phyloP scores from a whole-genome alignment of 92 coral and sea anemone genomes.

The Porites cylindrica region DNA sequence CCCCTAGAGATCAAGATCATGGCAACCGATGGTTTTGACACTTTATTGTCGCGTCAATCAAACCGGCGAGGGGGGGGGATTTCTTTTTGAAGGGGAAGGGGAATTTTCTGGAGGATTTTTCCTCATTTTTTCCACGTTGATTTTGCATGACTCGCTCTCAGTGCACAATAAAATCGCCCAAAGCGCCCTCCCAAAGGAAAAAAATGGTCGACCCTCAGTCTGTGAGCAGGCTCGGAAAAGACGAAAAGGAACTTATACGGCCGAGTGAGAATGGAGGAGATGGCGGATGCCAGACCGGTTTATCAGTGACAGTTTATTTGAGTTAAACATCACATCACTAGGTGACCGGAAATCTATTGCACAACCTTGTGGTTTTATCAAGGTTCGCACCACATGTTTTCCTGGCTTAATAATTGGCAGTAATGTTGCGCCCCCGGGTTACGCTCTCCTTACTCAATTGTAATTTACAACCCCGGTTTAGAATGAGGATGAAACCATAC shows the following conservation, averaged over 20 bases:
- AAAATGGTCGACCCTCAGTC: slow-evolving; percentile 13
- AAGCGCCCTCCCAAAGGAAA: slow-evolving; percentile 17
- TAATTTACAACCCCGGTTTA: slow-evolving; percentile 2
- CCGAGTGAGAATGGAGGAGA: slow-evolving; percentile 18
- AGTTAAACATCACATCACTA: slow-evolving; percentile 12
- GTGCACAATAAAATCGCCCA: slow-evolving; percentile 11
- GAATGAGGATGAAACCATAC: slow-evolving; percentile 19
- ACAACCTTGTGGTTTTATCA: slow-evolving; percentile 16
- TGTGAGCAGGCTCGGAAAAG: slow-evolving; percentile 21
- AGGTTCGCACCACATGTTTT: slow-evolving; percentile 17
- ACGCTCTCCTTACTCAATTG: slow-evolving; percentile 15
- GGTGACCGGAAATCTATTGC: slow-evolving; percentile 15
- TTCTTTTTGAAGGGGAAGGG: slow-evolving; percentile 8
- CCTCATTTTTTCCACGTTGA: slow-evolving; percentile 16
- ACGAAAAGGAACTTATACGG: slow-evolving; percentile 5
- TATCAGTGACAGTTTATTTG: slow-evolving; percentile 12
- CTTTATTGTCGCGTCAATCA: slow-evolving; percentile 9
- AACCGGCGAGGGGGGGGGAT: slow-evolving; percentile 14
- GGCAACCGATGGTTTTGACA: slow-evolving; percentile 20
- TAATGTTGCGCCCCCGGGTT: slow-evolving; percentile 19
- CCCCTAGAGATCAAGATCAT: slow-evolving; percentile 19
- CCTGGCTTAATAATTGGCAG: slow-evolving; percentile 19
- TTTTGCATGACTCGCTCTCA: slow-evolving; percentile 14
- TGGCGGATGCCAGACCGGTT: slow-evolving; percentile 10
- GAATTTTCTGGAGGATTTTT: not conserved